These are phyloP conservation scores for Drosophila demipolita DNA, from an alignment of 2,888 invertebrate genomes.

Conservation along the genomic window DNA sequence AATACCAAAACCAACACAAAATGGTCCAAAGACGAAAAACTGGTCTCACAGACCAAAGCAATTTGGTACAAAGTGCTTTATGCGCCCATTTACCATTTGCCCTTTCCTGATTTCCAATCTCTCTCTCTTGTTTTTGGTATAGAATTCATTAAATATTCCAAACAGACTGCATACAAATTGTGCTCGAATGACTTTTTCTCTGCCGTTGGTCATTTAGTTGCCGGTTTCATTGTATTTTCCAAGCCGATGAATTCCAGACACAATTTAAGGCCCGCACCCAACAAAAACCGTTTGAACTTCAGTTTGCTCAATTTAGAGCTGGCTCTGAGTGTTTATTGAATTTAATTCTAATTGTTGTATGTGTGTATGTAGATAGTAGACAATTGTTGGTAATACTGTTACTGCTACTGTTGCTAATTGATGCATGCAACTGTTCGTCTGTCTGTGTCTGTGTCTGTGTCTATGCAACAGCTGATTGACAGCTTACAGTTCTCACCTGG, in stretches of 20 bases:
- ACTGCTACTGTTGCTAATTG: slow-evolving; percentile 54
- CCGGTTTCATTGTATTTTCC: slow-evolving; percentile 66
- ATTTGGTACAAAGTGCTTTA: neutral
- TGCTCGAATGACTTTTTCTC: slow-evolving; percentile 47
- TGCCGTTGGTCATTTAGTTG: slow-evolving; percentile 63
- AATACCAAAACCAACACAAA: slow-evolving; percentile 14
- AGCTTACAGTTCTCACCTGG: slow-evolving; percentile 22
- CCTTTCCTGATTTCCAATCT: neutral
- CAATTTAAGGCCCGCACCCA: slow-evolving; percentile 3
- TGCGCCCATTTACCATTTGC: slow-evolving; percentile 10
- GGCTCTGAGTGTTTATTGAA: slow-evolving; percentile 60
- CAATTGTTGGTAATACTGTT: slow-evolving; percentile 1
- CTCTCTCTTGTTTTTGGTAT: neutral
- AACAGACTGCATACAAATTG: slow-evolving; percentile 61
- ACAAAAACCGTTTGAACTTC: neutral
- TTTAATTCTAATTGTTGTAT: slow-evolving; percentile 55
- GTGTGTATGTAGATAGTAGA: neutral
- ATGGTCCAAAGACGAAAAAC: slow-evolving; percentile 14
- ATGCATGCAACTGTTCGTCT: slow-evolving; percentile 44
- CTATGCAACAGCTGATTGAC: slow-evolving; percentile 44
- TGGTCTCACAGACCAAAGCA: slow-evolving; percentile 14
- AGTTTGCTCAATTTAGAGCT: slow-evolving; percentile 2
- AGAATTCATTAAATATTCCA: slow-evolving; percentile 74
- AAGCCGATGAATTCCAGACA: slow-evolving; percentile 39
- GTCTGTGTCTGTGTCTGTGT: slow-evolving; percentile 2